Evolutionary conservation across 2,113 vertebrate species (phyloP), one percentile per base, ranked within the genome.

Genomic region (Lucifuga dentata): DNA sequence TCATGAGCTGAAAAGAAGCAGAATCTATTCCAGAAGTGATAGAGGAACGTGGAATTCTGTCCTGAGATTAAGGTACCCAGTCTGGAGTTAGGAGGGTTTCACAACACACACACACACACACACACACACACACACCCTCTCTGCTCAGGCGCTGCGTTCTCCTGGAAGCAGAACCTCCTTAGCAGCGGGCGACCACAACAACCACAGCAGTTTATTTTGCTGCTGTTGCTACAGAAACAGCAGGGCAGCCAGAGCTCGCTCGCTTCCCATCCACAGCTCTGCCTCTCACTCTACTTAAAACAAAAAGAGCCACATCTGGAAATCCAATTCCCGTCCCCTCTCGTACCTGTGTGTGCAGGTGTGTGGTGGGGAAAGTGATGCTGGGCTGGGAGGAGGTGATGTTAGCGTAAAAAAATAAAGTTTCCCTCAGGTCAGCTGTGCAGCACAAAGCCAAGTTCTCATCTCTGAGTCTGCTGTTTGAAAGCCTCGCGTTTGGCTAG

Each of bases 171-270:
- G 70, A 86, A 75, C 72, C 82, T 81, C 73, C 81, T 86, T 67
- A 62, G 85, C 55, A 57, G 68, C 59, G 48, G 60, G 69, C n/a
- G 1, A 39, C 5, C 15, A 58, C 66, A 68, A 58, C 48, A 63
- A 66, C 62, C 72, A 72, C 74, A 76, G 84, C 67, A 33, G 87
- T 91, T 89, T 91, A 91, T 91, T 88, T 87, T 79, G 64, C 79
- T 71, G 76, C 76, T 60, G 92, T 91, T 89, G 73, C 89, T 84
- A 90, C 92, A 82, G 91, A 83, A 92, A 93, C 91, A 74, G 68
- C 61, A 55, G 64, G 61, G 71, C 79, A 76, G 76, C 74, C 81
- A 71, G 73, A 55, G 85, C 61, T 39, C 33, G 38, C 59, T 43
- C 49, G 51, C 32, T 20, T 60, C 35, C 29, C 16, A 16, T 66